Evolutionary conservation across 2,113 vertebrate species (phyloP).

Genomic region (Grammomys dolichurus): DNA sequence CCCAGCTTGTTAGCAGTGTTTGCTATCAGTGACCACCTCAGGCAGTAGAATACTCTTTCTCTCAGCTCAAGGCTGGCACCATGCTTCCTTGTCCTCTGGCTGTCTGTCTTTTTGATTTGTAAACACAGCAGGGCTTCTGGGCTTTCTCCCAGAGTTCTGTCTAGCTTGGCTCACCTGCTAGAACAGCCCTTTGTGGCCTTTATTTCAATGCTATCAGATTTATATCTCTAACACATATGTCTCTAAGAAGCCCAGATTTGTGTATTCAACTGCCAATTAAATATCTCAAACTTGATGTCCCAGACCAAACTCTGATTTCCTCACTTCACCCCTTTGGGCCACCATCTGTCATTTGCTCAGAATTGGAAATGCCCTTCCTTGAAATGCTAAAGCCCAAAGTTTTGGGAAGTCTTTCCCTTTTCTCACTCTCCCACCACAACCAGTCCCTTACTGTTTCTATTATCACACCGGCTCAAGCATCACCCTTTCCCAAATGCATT

Average conservation of each 20-base stretch:
- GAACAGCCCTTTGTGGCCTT: background rate
- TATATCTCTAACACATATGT: background rate
- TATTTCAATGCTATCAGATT: background rate
- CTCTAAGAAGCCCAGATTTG: background rate
- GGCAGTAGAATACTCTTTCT: background rate
- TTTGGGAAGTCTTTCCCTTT: background rate
- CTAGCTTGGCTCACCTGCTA: background rate
- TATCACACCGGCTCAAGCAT: background rate
- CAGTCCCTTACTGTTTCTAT: background rate
- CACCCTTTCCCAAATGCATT: background rate
- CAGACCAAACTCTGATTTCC: slow-evolving; percentile 26
- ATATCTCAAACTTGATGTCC: background rate
- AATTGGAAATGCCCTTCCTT: background rate
- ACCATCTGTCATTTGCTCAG: background rate
- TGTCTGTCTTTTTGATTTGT: background rate
- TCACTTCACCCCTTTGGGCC: background rate
- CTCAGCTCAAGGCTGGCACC: background rate
- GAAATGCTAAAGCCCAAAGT: slow-evolving; percentile 1
- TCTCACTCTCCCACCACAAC: background rate
- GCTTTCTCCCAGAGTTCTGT: background rate
- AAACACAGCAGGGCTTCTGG: background rate
- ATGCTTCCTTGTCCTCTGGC: background rate
- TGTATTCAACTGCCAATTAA: background rate
- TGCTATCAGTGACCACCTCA: background rate
- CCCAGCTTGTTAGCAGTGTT: background rate